Evolutionary conservation across 2,113 vertebrate species (phyloP).

Genomic region (Etheostoma spectabile): DNA sequence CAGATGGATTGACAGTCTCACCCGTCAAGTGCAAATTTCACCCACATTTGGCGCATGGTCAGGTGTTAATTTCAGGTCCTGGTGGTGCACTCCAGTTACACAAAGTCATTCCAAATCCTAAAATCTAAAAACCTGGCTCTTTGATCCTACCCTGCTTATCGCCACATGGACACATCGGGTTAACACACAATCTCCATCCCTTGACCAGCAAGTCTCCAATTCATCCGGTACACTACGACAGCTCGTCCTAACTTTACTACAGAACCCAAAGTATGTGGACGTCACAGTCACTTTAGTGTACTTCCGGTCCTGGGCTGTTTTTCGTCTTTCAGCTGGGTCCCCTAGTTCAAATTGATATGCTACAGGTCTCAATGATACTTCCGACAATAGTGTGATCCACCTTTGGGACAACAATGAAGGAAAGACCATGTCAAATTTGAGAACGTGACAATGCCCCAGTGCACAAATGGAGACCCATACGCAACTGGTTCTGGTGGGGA

Average conservation of each 20-base stretch:
- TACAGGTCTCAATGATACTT: not conserved
- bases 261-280: not conserved
- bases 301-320: too few relatives aligned
- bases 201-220: not conserved
- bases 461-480: not conserved
- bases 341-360: not conserved
- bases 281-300: not conserved
- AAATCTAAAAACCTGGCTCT: too few relatives aligned
- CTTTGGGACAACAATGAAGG: not conserved
- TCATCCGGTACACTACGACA: not conserved
- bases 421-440: not conserved
- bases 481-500: not conserved
- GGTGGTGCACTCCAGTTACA: not conserved
- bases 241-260: not conserved
- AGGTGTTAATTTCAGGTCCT: too few relatives aligned
- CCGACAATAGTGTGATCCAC: not conserved
- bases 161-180: not conserved
- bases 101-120: not conserved
- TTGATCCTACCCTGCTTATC: not conserved
- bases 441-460: not conserved
- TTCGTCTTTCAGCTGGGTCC: not conserved
- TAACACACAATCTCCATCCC: not conserved
- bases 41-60: too few relatives aligned
- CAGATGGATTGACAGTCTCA: too few relatives aligned
- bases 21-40: too few relatives aligned